Evolutionary conservation across 1,140 invertebrate genomes (phyloP), one percentile per base, ranked within the genome.

Genomic region (Zaprionus kolodkinae): DNA sequence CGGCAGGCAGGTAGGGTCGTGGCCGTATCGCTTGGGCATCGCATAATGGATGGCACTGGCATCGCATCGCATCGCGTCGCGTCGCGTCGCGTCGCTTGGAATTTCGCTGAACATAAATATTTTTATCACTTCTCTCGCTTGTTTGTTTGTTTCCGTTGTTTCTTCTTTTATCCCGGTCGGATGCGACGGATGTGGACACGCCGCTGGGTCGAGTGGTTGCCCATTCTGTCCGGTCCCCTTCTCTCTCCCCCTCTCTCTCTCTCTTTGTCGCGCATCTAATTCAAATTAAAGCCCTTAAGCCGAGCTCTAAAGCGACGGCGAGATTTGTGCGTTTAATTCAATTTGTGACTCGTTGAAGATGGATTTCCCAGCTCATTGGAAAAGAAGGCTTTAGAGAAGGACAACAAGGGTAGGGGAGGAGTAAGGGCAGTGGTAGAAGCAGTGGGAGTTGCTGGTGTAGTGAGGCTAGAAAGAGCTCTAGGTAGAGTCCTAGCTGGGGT

Each of bases 61-160:
- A 35, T 35, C 13, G 40, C 40, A 43, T 43, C 40, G 40, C 40
- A 3, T 15, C 40, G 40, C 40, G n/a, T 43, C 45, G 40, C 40
- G 7, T 15, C 40, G 40, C 40, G n/a, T 43, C 45, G 65, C 73
- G 64, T 82, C 79, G 79, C 77, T 77, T 72, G 67, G 72, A 63
- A 70, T 78, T 83, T 75, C 30, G 62, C 63, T 55, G 63, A 69
- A 83, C 84, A 88, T 88, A 88, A 88, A 88, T 88, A 89, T 89
- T 89, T 89, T 88, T 88, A 89, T 88, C 80, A 88, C 84, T 88
- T 80, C 75, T 55, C 70, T 73, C 55, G 60, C 54, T 21, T 63
- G 70, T 66, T 69, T 48, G 54, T 71, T 68, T 64, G 63, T 65
- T 76, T 63, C 57, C 57, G 17, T 33, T 71, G 17, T 33, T 71